phyloP scores from a whole-genome alignment of 2,797 vertebrate genomes.

The Mus minutoides region DNA sequence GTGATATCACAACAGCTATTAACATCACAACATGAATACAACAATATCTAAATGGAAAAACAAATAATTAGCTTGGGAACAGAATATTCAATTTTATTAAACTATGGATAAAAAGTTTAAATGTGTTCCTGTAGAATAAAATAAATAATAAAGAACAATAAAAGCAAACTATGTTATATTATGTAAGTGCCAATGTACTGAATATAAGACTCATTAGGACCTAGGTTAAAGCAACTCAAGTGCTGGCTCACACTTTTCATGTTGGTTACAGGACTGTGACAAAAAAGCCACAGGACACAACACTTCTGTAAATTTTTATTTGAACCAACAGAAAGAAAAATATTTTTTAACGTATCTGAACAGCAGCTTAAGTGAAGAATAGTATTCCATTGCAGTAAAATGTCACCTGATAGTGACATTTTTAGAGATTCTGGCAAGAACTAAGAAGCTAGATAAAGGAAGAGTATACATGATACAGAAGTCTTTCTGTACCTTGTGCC shows the following conservation, averaged over 20 bases:
- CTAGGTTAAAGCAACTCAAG: neutral
- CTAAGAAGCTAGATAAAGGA: neutral
- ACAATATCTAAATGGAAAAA: slow-evolving; percentile 35
- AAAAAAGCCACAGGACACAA: neutral
- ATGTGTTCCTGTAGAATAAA: slow-evolving; percentile 16
- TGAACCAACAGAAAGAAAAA: slow-evolving; percentile 23
- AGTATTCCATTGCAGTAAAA: slow-evolving; percentile 18
- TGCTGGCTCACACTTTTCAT: neutral
- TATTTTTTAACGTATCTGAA: neutral
- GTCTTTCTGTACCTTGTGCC: neutral
- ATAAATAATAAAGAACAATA: neutral
- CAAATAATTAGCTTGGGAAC: neutral
- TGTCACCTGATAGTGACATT: neutral
- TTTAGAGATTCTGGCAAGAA: slow-evolving; percentile 3
- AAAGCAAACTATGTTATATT: neutral
- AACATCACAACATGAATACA: neutral
- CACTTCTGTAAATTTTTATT: neutral
- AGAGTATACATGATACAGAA: fast-evolving
- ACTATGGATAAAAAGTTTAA: slow-evolving; percentile 37
- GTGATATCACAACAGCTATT: neutral
- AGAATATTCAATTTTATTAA: slow-evolving; percentile 43
- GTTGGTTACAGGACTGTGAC: neutral
- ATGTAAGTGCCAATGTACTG: neutral
- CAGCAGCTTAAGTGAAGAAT: neutral
- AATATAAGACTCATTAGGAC: slow-evolving; percentile 11